Percentiles rank a stretch among this genome's conserved stretches.
phyloP scores from a whole-genome alignment of 2,113 vertebrate species.

The Elephas maximus region DNA sequence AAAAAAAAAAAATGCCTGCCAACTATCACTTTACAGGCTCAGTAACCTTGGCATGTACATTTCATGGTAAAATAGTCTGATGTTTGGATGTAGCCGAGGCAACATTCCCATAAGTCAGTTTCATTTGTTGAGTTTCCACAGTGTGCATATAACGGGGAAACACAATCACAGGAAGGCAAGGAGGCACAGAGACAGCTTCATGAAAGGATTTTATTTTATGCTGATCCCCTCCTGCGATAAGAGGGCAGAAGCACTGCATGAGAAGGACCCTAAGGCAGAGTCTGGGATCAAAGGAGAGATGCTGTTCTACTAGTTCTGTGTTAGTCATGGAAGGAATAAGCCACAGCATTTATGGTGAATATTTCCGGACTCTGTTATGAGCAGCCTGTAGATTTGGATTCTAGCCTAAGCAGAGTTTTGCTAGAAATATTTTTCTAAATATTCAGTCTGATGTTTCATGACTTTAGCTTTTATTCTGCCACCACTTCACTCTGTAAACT shows the following conservation, averaged over 20 bases:
- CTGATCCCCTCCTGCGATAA: neutral
- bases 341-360: neutral
- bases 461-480: constrained; percentile 14
- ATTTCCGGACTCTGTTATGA: neutral
- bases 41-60: neutral
- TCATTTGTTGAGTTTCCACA: neutral
- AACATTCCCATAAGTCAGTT: neutral
- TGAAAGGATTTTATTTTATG: neutral
- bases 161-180: neutral
- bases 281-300: neutral
- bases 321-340: neutral
- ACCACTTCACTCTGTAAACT: neutral
- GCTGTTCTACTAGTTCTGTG: neutral
- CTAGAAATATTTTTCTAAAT: constrained; percentile 18
- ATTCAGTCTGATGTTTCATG: neutral
- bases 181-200: neutral
- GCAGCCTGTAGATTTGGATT: neutral
- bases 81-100: neutral
- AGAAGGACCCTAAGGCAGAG: neutral
- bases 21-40: neutral
- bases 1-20: neutral
- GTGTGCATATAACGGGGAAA: neutral
- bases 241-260: neutral
- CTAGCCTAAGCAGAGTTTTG: neutral
- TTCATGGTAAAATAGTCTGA: neutral